Percentiles rank a stretch among this genome's conserved stretches.
Conservation (phyloP, 2,113 vertebrate genomes). For the Baryphthengus martii region DNA sequence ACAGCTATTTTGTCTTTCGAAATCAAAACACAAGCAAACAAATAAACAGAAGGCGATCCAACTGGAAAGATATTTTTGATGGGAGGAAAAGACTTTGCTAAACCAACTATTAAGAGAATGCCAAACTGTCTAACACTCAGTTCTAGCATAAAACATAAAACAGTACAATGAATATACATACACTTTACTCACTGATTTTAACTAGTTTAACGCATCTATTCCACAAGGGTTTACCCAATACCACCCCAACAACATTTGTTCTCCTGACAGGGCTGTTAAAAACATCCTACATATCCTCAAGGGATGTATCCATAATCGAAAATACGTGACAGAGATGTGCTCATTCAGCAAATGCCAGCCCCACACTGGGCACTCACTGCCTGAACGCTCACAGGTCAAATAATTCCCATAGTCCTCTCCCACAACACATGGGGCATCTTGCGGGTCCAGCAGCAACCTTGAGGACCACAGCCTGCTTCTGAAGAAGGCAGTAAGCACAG, state of each 20-base stretch:
- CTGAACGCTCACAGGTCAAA: neutral
- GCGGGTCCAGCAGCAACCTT: neutral
- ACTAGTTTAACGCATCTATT: neutral
- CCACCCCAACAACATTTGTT: neutral
- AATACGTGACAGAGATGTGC: neutral
- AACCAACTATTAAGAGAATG: slow-evolving; percentile 12
- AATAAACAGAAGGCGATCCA: slow-evolving; percentile 32
- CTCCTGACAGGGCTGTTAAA: neutral
- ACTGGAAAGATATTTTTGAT: slow-evolving; percentile 36
- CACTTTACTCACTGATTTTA: neutral
- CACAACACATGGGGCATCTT: neutral
- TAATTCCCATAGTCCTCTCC: neutral
- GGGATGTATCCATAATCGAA: neutral
- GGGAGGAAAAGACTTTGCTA: slow-evolving; percentile 10
- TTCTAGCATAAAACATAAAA: neutral
- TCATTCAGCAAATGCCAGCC: neutral
- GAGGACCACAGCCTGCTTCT: no score
- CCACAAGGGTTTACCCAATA: neutral
- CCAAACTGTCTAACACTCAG: slow-evolving; percentile 21
- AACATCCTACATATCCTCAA: neutral
- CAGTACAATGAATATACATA: neutral
- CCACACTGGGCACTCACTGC: neutral
- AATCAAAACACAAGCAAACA: slow-evolving; percentile 47
- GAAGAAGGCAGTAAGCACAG: neutral
- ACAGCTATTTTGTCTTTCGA: slow-evolving; percentile 43